A percentile compares a stretch with the other conserved stretches of the same genome.
Conservation (phyloP, 1,140 invertebrate genomes). For the Pissodes strobi region DNA sequence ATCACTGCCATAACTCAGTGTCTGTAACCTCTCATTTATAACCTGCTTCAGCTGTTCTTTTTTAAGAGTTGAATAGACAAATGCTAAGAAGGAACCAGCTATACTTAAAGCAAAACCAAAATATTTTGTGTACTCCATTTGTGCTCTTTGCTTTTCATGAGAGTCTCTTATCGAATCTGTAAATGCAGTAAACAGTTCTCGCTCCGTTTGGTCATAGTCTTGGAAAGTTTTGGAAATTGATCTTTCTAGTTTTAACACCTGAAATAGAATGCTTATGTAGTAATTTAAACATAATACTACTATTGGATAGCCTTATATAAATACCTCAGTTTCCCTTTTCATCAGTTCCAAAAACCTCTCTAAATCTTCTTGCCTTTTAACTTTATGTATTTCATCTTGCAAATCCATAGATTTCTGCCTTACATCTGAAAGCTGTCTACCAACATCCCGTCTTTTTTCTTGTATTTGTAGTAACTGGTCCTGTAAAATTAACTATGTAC, state of each 20-base stretch:
- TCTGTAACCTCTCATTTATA: conserved; percentile 44
- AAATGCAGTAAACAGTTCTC: conserved; percentile 67
- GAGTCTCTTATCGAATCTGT: conserved; percentile 68
- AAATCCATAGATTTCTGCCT: conserved; percentile 48
- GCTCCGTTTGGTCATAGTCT: conserved; percentile 60
- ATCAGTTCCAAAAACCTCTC: conserved; percentile 49
- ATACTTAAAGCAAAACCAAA: conserved; percentile 74
- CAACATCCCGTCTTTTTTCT: conserved; percentile 48
- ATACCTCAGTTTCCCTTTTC: conserved; percentile 51
- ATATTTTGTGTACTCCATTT: conserved; percentile 74
- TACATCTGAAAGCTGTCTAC: conserved; percentile 42
- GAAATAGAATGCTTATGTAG: conserved; percentile 18
- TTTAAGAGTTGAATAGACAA: conserved; percentile 47
- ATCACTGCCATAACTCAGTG: neutral
- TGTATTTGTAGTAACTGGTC: conserved; percentile 47
- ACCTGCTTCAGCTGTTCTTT: conserved; percentile 51
- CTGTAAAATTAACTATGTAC: conserved; percentile 36
- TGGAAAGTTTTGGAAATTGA: conserved; percentile 43
- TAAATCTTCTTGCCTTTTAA: conserved; percentile 50
- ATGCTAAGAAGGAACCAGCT: conserved; percentile 64
- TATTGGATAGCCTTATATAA: no score
- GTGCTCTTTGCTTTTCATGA: conserved; percentile 72
- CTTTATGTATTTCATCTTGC: conserved; percentile 52
- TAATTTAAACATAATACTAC: no score
- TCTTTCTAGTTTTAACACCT: conserved; percentile 48